Conservation (phyloP, 2,797 vertebrate species). For the Argyrosomus regius region DNA sequence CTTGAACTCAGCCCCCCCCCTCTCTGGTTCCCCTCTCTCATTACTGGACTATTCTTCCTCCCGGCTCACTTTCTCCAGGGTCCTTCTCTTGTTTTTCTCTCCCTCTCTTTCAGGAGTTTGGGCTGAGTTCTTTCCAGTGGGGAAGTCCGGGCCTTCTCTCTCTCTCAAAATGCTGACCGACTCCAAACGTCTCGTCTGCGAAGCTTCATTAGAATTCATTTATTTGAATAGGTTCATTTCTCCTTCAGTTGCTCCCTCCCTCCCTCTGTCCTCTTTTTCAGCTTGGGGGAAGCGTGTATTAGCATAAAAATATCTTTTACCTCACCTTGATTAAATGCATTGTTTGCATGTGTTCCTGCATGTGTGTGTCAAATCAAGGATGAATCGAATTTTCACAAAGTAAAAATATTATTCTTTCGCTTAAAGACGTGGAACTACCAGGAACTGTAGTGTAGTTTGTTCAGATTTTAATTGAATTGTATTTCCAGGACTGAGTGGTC, state of each 20-base stretch:
- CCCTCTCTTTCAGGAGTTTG: conserved; percentile 68
- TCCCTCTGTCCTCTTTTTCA: conserved; percentile 20
- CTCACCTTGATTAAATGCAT: conserved; percentile 61
- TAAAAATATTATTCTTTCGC: conserved; percentile 5
- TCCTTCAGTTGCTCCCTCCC: conserved; percentile 38
- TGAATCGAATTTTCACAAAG: background rate
- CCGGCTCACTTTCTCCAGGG: conserved; percentile 73
- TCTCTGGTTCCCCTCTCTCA: conserved; percentile 69
- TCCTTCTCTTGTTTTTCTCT: conserved; percentile 75
- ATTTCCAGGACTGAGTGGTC: background rate
- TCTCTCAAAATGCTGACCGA: conserved; percentile 30
- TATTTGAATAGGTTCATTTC: conserved; percentile 71
- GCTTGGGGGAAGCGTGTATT: conserved; percentile 51
- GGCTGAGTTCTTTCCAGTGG: conserved; percentile 59
- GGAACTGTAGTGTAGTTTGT: background rate
- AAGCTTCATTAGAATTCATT: conserved; percentile 80
- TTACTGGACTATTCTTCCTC: conserved; percentile 72
- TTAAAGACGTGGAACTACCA: background rate
- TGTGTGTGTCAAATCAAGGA: background rate
- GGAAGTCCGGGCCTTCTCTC: conserved; percentile 59
- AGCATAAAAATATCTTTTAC: conserved; percentile 67
- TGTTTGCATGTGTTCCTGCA: conserved; percentile 43
- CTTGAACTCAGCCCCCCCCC: conserved; percentile 69
- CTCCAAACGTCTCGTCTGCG: conserved; percentile 62
- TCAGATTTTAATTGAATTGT: background rate